Conservation (phyloP, 2,888 invertebrate genomes). For the Tholera decimalis region DNA sequence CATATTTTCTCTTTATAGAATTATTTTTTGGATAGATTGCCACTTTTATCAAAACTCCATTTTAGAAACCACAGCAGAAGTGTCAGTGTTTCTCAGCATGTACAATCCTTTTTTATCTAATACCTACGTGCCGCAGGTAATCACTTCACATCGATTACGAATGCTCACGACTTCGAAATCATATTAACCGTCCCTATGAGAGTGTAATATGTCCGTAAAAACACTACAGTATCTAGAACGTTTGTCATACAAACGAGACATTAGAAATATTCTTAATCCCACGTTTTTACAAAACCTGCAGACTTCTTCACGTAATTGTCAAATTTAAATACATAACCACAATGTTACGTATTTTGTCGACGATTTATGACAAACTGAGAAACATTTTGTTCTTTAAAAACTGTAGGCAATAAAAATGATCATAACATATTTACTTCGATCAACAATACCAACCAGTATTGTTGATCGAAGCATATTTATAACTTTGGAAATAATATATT, state of each 20-base stretch:
- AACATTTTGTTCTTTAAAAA: conserved; percentile 20
- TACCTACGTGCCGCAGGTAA: conserved; percentile 35
- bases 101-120: conserved; percentile 37
- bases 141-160: conserved; percentile 30
- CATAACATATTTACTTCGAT: no score
- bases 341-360: conserved; percentile 43
- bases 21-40: no score
- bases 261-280: conserved; percentile 42
- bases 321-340: conserved; percentile 55
- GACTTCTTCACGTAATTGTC: conserved; percentile 53
- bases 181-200: conserved; percentile 7
- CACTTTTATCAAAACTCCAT: neutral
- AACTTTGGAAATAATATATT: conserved; percentile 20
- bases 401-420: conserved; percentile 17
- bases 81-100: conserved; percentile 1
- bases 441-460: no score
- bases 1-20: no score
- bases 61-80: neutral
- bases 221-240: conserved; percentile 30
- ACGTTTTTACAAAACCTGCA: conserved; percentile 47
- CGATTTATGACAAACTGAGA: conserved; percentile 22
- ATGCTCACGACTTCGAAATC: conserved; percentile 24
- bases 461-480: no score
- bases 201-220: conserved; percentile 26
- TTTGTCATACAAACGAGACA: conserved; percentile 33